A percentile compares a stretch with the other conserved stretches of the same genome.
These are phyloP conservation scores for Crypturellus tataupa DNA, from an alignment of 2,797 vertebrate species.

Conservation along the genomic window DNA sequence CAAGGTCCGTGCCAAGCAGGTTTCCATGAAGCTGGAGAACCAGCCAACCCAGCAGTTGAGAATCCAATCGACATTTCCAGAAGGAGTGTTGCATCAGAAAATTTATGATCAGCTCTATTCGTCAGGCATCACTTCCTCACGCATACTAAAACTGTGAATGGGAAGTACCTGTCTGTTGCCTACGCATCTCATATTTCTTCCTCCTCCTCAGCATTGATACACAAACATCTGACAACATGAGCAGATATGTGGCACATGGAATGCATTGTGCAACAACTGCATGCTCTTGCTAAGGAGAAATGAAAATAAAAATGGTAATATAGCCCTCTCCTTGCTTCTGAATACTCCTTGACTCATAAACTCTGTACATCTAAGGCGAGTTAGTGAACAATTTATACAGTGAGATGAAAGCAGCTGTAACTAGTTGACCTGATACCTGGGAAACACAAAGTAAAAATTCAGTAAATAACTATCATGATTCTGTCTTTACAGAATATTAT, in stretches of 20 bases:
- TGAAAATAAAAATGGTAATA: not conserved
- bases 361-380: not conserved
- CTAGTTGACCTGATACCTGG: not conserved
- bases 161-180: slow-evolving; percentile 32
- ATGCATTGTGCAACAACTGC: slow-evolving; percentile 50
- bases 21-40: slow-evolving; percentile 52
- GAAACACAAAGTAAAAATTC: not conserved
- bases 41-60: slow-evolving; percentile 50
- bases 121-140: slow-evolving; percentile 35
- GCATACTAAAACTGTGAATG: not conserved
- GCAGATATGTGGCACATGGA: slow-evolving; percentile 31
- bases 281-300: slow-evolving; percentile 10
- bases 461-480: not conserved
- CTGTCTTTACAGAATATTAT: not conserved
- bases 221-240: slow-evolving; percentile 51
- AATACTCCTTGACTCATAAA: not conserved
- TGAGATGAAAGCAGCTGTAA: not conserved
- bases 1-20: slow-evolving; percentile 17
- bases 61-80: slow-evolving; percentile 39
- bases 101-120: not conserved
- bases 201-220: slow-evolving; percentile 40
- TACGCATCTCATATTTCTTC: slow-evolving; percentile 43
- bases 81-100: slow-evolving; percentile 57
- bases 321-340: not conserved
- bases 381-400: not conserved